These are phyloP conservation scores for Elgonia sp. DNA, from an alignment of 2,888 invertebrate species.

Conservation along the genomic window DNA sequence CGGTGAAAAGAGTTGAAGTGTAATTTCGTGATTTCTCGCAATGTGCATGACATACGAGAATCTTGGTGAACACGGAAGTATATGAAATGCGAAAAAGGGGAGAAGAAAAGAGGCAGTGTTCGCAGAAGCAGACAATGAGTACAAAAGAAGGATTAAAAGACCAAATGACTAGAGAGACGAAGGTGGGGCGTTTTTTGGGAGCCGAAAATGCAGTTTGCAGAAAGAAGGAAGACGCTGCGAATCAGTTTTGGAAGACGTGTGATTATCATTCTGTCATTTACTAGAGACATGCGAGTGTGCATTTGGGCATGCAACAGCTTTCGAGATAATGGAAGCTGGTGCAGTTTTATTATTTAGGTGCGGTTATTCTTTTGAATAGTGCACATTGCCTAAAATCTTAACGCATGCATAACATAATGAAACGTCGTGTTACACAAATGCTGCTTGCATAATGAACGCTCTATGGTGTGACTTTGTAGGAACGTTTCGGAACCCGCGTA, in stretches of 20 bases:
- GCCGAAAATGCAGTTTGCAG: conserved; percentile 67
- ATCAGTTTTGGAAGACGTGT: conserved; percentile 81
- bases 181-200: conserved; percentile 27
- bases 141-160: conserved; percentile 57
- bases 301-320: conserved; percentile 77
- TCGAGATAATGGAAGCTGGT: conserved; percentile 55
- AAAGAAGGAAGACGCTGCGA: conserved; percentile 76
- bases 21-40: conserved; percentile 77
- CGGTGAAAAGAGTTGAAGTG: conserved; percentile 41
- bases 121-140: conserved; percentile 58
- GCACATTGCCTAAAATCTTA: conserved; percentile 53
- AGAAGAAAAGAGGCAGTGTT: conserved; percentile 57
- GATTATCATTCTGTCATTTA: conserved; percentile 85
- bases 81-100: conserved; percentile 75
- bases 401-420: conserved; percentile 51
- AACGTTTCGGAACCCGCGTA: neutral
- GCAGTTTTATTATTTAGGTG: conserved; percentile 67
- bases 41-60: conserved; percentile 80
- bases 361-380: conserved; percentile 63
- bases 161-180: conserved; percentile 34
- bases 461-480: conserved; percentile 28
- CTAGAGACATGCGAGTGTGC: conserved; percentile 81
- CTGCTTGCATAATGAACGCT: conserved; percentile 50
- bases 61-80: conserved; percentile 73
- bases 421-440: conserved; percentile 53